Percentiles rank a stretch among this genome's conserved stretches.
These are phyloP conservation scores for Phrynocephalus guinanensis DNA, from an alignment of 2,797 vertebrate species.

Conservation along the genomic window DNA sequence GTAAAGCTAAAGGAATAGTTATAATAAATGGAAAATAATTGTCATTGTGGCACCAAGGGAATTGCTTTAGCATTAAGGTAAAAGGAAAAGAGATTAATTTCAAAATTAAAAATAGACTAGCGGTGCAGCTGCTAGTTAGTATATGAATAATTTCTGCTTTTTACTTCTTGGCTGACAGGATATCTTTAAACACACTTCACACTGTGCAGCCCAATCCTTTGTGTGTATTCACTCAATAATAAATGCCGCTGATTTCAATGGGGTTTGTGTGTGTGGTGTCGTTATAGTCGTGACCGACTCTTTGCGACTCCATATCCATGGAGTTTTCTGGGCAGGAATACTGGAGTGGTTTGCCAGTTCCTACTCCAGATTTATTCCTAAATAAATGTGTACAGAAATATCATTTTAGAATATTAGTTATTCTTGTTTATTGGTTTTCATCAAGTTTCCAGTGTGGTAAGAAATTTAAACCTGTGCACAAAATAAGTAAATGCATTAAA, in stretches of 20 bases:
- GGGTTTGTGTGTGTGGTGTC: neutral
- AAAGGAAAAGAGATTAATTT: conserved; percentile 11
- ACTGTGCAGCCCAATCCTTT: neutral
- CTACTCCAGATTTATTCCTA: neutral
- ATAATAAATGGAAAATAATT: conserved; percentile 8
- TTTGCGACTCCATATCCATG: too few relatives aligned
- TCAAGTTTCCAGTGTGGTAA: neutral
- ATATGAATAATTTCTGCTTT: neutral
- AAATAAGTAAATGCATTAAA: neutral
- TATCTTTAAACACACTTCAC: neutral
- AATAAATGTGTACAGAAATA: neutral
- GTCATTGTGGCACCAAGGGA: neutral
- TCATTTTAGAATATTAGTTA: neutral
- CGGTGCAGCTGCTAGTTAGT: neutral
- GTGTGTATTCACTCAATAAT: neutral
- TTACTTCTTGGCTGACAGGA: neutral
- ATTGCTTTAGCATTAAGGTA: neutral
- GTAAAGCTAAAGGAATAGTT: conserved; percentile 9
- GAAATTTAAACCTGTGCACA: neutral
- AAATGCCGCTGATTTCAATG: neutral
- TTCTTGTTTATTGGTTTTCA: neutral
- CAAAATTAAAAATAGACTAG: neutral
- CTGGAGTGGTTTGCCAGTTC: too few relatives aligned
- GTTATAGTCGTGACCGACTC: too few relatives aligned
- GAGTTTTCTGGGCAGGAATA: too few relatives aligned